Evolutionary conservation across 1,140 invertebrate species (phyloP).

Genomic region (Temnothorax curvispinosus): DNA sequence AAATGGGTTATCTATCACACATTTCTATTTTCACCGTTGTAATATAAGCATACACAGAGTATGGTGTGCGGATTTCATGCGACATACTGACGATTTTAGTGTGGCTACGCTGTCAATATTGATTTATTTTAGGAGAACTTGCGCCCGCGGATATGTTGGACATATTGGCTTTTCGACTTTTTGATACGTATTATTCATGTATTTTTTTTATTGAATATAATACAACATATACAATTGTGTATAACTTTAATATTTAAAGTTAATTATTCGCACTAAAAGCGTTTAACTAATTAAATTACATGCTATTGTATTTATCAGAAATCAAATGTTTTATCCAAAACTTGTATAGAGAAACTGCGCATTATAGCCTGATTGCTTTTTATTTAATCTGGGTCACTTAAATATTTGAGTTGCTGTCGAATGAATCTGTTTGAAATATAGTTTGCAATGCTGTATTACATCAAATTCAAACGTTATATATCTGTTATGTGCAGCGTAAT

Average conservation of each 20-base stretch:
- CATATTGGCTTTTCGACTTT: constrained; percentile 48
- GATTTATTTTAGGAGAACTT: constrained; percentile 51
- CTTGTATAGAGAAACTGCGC: neutral
- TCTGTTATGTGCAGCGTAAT: neutral
- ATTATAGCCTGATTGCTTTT: constrained; percentile 12
- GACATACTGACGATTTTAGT: constrained; percentile 49
- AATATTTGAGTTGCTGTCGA: constrained; percentile 20
- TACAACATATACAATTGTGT: neutral
- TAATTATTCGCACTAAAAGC: neutral
- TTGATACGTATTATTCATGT: constrained; percentile 28
- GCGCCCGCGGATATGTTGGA: constrained; percentile 37
- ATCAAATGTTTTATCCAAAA: neutral
- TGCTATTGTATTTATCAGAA: neutral
- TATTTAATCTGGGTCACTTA: constrained; percentile 21
- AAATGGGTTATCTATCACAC: neutral
- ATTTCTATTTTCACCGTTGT: neutral
- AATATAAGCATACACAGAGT: neutral
- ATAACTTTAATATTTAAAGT: neutral
- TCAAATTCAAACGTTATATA: neutral
- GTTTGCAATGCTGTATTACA: neutral
- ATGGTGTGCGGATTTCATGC: neutral
- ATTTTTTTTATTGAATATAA: neutral
- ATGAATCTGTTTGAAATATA: neutral
- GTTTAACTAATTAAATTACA: constrained; percentile 27
- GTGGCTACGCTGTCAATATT: constrained; percentile 50